Conservation (phyloP, 2,888 invertebrate species). For the Oasisia sp. region DNA sequence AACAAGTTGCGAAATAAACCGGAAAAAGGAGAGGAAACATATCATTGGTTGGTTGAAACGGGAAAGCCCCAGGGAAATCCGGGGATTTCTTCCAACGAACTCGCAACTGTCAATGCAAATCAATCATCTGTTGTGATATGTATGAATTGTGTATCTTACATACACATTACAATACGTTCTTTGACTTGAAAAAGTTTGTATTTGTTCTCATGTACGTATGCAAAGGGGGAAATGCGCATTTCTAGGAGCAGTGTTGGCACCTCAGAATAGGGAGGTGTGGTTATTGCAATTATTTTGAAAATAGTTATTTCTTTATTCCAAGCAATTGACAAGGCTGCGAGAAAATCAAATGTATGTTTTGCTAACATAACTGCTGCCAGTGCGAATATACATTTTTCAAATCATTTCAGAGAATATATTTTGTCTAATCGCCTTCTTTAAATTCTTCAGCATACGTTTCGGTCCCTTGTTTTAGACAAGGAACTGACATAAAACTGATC, state of each 20-base stretch:
- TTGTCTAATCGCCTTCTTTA: not conserved
- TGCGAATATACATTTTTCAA: not conserved
- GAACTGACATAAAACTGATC: not conserved
- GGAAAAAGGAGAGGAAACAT: not conserved
- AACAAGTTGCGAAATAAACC: not conserved
- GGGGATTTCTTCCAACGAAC: not conserved
- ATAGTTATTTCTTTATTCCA: not conserved
- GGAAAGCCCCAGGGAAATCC: not conserved
- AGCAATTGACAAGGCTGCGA: not conserved
- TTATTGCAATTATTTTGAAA: not conserved
- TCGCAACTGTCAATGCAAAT: no score
- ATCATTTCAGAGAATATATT: not conserved
- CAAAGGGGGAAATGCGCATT: no score
- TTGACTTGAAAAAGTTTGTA: no score
- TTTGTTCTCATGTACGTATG: no score
- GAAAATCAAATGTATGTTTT: not conserved
- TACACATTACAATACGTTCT: no score
- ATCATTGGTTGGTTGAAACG: constrained; percentile 4
- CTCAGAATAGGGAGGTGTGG: not conserved
- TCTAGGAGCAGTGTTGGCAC: no score
- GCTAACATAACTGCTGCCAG: not conserved
- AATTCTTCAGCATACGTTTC: not conserved
- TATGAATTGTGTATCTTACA: no score
- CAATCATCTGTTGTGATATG: no score
- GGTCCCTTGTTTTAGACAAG: not conserved